A percentile compares a stretch with the other conserved stretches of the same genome.
Conservation (phyloP, 2,888 invertebrate species). For the Acanthosoma haemorrhoidale region DNA sequence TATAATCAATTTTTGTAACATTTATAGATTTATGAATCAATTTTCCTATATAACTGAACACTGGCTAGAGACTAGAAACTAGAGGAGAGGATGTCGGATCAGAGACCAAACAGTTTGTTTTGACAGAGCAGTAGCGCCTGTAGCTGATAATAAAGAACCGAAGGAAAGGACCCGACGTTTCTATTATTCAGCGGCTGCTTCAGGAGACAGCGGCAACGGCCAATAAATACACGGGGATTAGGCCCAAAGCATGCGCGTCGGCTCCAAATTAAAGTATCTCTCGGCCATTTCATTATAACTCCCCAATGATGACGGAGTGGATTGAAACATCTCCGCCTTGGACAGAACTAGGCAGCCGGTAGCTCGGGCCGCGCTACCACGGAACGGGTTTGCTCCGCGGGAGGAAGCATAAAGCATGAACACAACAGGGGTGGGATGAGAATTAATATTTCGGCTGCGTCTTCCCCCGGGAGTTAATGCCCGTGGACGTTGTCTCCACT, state of each 20-base stretch:
- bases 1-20: too few relatives aligned
- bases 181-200: not conserved
- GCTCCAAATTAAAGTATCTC: not conserved
- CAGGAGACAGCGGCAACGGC: not conserved
- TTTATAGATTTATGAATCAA: too few relatives aligned
- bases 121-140: not conserved
- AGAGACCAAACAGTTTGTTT: not conserved
- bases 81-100: not conserved
- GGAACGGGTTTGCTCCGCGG: not conserved
- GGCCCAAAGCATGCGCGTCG: not conserved
- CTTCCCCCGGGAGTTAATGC: not conserved
- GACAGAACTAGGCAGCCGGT: too few relatives aligned
- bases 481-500: too few relatives aligned
- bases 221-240: too few relatives aligned
- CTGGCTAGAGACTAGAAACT: too few relatives aligned
- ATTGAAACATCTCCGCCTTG: conserved; percentile 14
- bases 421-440: not conserved
- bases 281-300: not conserved
- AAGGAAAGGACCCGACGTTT: not conserved
- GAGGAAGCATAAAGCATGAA: not conserved
- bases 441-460: not conserved
- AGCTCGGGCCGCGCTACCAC: too few relatives aligned
- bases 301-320: too few relatives aligned
- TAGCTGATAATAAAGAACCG: not conserved
- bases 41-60: too few relatives aligned